phyloP scores from a whole-genome alignment of 2,113 vertebrate genomes.

The Glaucidium brasilianum region DNA sequence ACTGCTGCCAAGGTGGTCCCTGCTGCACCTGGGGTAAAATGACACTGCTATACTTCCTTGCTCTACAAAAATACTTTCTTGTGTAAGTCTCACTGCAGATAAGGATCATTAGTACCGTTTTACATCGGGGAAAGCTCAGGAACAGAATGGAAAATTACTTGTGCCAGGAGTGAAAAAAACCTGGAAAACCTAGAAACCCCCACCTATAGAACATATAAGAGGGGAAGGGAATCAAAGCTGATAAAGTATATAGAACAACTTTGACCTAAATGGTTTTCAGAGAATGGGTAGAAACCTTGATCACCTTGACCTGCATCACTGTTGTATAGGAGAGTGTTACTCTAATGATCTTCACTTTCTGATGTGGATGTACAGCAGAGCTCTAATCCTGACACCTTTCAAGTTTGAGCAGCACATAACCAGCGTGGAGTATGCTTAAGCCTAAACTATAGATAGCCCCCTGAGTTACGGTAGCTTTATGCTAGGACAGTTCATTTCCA shows the following conservation, averaged over 20 bases:
- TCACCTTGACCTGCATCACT: conserved; percentile 30
- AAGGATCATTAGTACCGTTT: not conserved
- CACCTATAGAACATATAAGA: not conserved
- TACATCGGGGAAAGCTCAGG: not conserved
- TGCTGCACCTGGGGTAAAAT: not conserved
- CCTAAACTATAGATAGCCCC: not conserved
- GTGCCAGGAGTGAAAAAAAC: not conserved
- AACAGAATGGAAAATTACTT: not conserved
- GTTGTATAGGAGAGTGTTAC: not conserved
- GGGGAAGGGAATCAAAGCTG: conserved; percentile 10
- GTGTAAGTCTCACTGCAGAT: not conserved
- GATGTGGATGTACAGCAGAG: conserved; percentile 26
- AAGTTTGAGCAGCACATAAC: conserved; percentile 33
- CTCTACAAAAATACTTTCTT: not conserved
- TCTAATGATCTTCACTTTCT: conserved; percentile 34
- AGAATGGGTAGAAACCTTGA: conserved; percentile 33
- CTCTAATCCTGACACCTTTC: conserved; percentile 45
- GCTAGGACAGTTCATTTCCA: not conserved
- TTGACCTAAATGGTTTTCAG: conserved; percentile 29
- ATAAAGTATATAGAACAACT: not conserved
- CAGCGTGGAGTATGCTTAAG: not conserved
- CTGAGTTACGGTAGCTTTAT: not conserved
- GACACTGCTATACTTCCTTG: not conserved
- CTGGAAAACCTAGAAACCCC: not conserved
- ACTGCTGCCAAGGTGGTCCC: not conserved